Conservation (phyloP, 2,113 vertebrate genomes). For the Cyanistes caeruleus region DNA sequence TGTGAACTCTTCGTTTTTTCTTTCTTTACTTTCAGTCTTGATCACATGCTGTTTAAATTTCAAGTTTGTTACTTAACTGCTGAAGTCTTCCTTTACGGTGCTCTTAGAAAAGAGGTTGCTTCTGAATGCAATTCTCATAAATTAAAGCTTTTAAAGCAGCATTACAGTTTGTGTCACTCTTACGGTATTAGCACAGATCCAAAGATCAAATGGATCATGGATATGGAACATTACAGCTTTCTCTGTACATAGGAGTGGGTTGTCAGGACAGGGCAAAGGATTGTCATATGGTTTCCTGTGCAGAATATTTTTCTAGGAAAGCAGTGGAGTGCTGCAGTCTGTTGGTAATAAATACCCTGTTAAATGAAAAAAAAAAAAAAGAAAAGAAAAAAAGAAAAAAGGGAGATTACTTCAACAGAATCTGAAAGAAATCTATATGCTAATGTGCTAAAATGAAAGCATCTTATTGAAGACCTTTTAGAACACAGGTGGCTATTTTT, state of each 20-base stretch:
- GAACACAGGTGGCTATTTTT: not conserved
- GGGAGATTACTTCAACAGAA: not conserved
- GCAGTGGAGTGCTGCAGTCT: not conserved
- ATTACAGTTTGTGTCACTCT: not conserved
- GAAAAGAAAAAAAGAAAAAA: not conserved
- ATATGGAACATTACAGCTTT: not conserved
- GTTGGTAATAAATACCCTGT: not conserved
- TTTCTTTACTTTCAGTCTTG: not conserved
- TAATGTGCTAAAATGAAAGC: not conserved
- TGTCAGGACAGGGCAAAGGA: not conserved
- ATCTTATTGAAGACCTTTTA: not conserved
- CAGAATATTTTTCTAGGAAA: not conserved
- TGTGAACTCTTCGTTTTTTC: not conserved
- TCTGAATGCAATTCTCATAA: not conserved
- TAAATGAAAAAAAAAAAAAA: not conserved
- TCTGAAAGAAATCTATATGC: not conserved
- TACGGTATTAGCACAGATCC: not conserved
- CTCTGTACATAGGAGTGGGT: not conserved
- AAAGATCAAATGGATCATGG: not conserved
- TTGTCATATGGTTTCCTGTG: not conserved
- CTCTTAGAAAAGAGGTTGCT: not conserved
- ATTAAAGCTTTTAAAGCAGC: not conserved
- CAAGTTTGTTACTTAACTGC: not conserved
- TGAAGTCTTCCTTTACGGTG: not conserved
- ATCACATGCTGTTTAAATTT: not conserved